Conservation (phyloP, 2,113 vertebrate genomes). For the Dipodomys merriami region DNA sequence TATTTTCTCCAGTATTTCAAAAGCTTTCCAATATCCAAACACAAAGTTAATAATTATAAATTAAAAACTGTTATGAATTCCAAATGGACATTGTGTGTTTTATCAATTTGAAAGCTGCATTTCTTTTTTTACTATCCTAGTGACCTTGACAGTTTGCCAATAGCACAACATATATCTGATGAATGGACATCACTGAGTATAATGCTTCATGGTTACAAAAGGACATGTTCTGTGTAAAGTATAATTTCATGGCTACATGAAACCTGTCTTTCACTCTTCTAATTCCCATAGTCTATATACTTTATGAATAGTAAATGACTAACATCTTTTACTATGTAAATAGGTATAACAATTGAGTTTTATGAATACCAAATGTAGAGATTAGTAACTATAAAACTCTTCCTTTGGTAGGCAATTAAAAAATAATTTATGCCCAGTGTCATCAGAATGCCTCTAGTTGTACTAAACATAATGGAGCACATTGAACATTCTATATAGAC, state of each 20-base stretch:
- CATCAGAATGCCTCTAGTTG: neutral
- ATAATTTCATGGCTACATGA: neutral
- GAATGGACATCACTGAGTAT: neutral
- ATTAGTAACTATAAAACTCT: conserved; percentile 1
- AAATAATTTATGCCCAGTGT: neutral
- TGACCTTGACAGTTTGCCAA: neutral
- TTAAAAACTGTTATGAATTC: neutral
- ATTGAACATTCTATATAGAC: neutral
- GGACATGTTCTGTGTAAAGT: neutral
- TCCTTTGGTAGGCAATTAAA: neutral
- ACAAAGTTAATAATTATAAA: neutral
- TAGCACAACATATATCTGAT: neutral
- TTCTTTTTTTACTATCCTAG: neutral
- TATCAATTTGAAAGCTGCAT: neutral
- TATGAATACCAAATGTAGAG: neutral
- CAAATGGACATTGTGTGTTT: neutral
- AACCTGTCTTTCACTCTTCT: neutral
- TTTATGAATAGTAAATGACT: neutral
- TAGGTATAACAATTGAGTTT: neutral
- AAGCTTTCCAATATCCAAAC: neutral
- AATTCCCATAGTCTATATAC: neutral
- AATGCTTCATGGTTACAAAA: neutral
- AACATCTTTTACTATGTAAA: neutral
- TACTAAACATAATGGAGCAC: neutral
- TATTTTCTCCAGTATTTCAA: neutral